phyloP scores from a whole-genome alignment of 2,797 vertebrate species.

The Leptatherina wallacei region DNA sequence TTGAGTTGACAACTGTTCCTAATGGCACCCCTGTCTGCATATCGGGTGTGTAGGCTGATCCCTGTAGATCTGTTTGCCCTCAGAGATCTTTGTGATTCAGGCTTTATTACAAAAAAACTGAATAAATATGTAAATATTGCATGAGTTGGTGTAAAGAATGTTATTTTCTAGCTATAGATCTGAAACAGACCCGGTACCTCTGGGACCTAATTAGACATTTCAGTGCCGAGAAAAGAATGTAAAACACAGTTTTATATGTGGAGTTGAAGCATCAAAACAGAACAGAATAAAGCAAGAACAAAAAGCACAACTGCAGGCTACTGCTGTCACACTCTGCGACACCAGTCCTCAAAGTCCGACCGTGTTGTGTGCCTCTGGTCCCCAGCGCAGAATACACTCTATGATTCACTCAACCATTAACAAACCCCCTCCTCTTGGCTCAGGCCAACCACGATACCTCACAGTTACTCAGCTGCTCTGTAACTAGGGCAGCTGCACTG shows the following conservation, averaged over 20 bases:
- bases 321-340: constrained; percentile 10
- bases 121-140: constrained; percentile 14
- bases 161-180: constrained; percentile 1
- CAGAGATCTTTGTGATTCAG: constrained; percentile 1
- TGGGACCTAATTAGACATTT: constrained; percentile 39
- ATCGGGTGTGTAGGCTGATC: neutral
- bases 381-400: constrained; percentile 34
- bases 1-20: neutral
- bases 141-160: neutral
- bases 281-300: constrained; percentile 11
- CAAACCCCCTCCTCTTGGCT: constrained; percentile 53
- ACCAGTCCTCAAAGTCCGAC: constrained; percentile 32
- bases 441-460: constrained; percentile 60
- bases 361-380: constrained; percentile 34
- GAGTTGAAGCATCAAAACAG: neutral
- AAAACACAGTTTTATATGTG: constrained; percentile 21
- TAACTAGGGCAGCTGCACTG: constrained; percentile 78
- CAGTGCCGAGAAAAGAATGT: neutral
- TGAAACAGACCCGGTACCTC: constrained; percentile 8
- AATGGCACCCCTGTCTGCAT: neutral
- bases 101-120: neutral
- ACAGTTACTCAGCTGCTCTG: constrained; percentile 67
- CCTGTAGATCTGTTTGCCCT: constrained; percentile 5
- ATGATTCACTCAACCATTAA: constrained; percentile 64
- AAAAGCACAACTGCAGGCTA: constrained; percentile 17